Conservation (phyloP, 2,888 invertebrate species). For the Euzetes globulus region DNA sequence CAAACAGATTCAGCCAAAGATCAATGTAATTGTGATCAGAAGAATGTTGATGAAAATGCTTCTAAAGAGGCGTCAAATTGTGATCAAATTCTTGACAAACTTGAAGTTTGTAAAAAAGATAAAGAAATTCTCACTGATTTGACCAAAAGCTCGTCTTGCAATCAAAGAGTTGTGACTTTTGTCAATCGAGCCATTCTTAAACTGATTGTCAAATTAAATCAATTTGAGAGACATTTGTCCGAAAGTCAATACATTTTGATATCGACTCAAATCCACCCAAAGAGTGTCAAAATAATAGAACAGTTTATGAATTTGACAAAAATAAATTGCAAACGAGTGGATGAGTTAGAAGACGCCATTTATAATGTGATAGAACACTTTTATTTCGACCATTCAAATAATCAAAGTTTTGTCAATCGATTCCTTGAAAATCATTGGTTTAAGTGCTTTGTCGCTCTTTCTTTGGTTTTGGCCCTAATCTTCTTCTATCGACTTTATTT, state of each 20-base stretch:
- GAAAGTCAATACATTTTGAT: neutral
- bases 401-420: neutral
- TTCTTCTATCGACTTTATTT: neutral
- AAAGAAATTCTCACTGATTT: neutral
- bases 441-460: neutral
- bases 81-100: conserved; percentile 9
- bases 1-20: neutral
- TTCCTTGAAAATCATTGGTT: conserved; percentile 9
- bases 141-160: neutral
- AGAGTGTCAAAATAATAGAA: neutral
- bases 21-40: neutral
- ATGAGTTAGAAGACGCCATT: conserved; percentile 16
- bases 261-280: neutral
- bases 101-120: neutral
- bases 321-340: neutral
- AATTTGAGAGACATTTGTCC: neutral
- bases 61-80: neutral
- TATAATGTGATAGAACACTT: neutral
- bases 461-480: neutral
- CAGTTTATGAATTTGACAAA: neutral
- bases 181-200: neutral
- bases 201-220: neutral
- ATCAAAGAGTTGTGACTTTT: neutral
- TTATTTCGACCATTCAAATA: neutral
- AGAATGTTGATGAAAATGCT: neutral